A percentile compares a stretch with the other conserved stretches of the same genome.
Conservation (phyloP, 2,113 vertebrate genomes). For the Eptatretus burgeri region DNA sequence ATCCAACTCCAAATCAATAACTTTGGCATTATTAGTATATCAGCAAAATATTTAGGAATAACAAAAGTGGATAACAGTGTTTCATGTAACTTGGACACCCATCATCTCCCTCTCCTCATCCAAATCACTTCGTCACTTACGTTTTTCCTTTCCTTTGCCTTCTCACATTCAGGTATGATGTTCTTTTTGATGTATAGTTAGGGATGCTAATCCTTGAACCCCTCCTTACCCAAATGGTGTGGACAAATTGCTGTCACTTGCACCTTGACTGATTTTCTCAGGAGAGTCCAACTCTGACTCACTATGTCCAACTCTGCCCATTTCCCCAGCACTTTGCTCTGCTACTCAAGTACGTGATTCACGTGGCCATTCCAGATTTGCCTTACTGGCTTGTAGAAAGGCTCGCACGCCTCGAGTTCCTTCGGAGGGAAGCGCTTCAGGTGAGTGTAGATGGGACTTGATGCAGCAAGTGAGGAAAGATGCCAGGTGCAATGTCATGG, state of each 20-base stretch:
- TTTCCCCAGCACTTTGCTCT: slow-evolving; percentile 50
- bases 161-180: neutral
- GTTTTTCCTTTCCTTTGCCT: too few species aligned
- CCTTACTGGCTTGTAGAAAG: slow-evolving; percentile 67
- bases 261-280: neutral
- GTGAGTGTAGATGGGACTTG: slow-evolving; percentile 14
- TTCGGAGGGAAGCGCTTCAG: slow-evolving; percentile 77
- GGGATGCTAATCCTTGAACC: neutral
- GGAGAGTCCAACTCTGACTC: neutral
- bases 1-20: neutral
- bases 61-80: too few species aligned
- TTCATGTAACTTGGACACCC: too few species aligned
- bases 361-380: slow-evolving; percentile 59
- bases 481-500: too few species aligned
- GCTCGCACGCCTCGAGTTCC: slow-evolving; percentile 78
- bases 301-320: neutral
- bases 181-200: neutral
- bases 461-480: too few species aligned
- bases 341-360: slow-evolving; percentile 66
- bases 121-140: too few species aligned
- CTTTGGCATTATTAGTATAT: neutral
- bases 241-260: neutral
- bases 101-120: too few species aligned
- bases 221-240: neutral
- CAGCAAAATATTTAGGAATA: too few species aligned